Conservation (phyloP, 2,888 invertebrate species). For the Agriopis aurantiaria region DNA sequence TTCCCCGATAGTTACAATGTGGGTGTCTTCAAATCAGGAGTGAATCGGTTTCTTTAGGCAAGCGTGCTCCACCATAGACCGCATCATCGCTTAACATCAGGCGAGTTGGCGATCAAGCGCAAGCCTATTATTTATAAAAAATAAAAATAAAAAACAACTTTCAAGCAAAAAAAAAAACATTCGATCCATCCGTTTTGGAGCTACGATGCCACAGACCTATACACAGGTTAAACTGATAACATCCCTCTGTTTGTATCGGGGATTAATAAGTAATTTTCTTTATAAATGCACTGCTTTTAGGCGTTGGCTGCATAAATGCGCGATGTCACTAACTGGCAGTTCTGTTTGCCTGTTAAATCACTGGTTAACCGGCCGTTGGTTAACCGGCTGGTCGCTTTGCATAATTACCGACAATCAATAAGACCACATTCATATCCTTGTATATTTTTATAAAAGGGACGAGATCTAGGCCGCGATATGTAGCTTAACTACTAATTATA, state of each 20-base stretch:
- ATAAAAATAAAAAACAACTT: too few relatives aligned
- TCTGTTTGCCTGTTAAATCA: constrained; percentile 30
- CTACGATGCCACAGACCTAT: too few relatives aligned
- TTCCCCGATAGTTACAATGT: too few relatives aligned
- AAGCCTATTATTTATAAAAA: too few relatives aligned
- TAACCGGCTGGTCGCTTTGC: constrained; percentile 55
- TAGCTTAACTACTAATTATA: background rate
- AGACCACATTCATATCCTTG: constrained; percentile 66
- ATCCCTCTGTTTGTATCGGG: background rate
- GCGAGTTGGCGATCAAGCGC: too few relatives aligned
- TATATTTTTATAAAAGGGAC: constrained; percentile 42
- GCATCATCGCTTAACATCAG: too few relatives aligned
- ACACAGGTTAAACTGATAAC: too few relatives aligned
- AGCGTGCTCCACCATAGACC: too few relatives aligned
- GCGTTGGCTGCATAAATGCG: constrained; percentile 12
- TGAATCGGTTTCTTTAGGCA: too few relatives aligned
- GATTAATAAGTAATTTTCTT: background rate
- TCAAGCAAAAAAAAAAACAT: too few relatives aligned
- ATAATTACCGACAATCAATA: constrained; percentile 79
- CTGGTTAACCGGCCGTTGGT: constrained; percentile 18
- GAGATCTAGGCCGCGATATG: constrained; percentile 40
- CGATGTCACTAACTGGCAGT: constrained; percentile 24
- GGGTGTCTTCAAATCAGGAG: too few relatives aligned
- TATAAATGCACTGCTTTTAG: constrained; percentile 5
- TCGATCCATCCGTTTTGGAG: too few relatives aligned